Evolutionary conservation across 2,113 vertebrate genomes (phyloP), one percentile per base, ranked within the genome.

Genomic region (Geococcyx californianus): DNA sequence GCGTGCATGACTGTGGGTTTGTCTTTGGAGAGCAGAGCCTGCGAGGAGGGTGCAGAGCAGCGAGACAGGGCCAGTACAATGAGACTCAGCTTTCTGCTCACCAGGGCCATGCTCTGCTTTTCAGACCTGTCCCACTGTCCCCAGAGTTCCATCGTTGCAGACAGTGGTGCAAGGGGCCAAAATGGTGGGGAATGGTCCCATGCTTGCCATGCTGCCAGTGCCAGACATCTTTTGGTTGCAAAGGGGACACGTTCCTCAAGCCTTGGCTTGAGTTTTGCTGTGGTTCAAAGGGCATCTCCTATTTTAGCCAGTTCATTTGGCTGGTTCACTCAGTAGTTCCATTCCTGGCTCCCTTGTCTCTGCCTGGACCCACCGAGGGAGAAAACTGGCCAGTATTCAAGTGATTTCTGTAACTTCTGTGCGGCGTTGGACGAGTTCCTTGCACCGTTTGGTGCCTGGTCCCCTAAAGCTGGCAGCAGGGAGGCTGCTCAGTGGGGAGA

Each of bases 321-420:
- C 82, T 87, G 69, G 58, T 87, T 72, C 64, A 60, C 90, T 92
- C 73, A 10, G 47, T 62, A 58, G 66, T 86, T 93, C 21, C n/a
- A 36, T 76, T 91, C 59, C 80, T 60, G 58, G 66, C 66, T 93
- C 58, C 70, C 55, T 83, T 70, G 73, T 78, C n/a, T 67, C 67
- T 80, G 74, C 45, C 10, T 4, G 5, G 56, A 93, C 84, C 89
- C 33, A 34, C 76, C 1, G 0, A 74, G 87, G 82, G 93, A 95
- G 92, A 93, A 96, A 94, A 81, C 62, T 93, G 96, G 96, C 95
- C 95, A 96, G 95, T 97, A 96, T 89, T 95, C 51, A 47, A 58
- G 80, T 0, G 3, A 81, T 93, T 93, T 87, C 88, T 87, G 76
- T 52, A 72, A 63, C 87, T 92, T 88, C 51, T 63, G 55, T 89